A percentile compares a stretch with the other conserved stretches of the same genome.
phyloP scores from a whole-genome alignment of 2,797 vertebrate species.

The Lacerta viridis region DNA sequence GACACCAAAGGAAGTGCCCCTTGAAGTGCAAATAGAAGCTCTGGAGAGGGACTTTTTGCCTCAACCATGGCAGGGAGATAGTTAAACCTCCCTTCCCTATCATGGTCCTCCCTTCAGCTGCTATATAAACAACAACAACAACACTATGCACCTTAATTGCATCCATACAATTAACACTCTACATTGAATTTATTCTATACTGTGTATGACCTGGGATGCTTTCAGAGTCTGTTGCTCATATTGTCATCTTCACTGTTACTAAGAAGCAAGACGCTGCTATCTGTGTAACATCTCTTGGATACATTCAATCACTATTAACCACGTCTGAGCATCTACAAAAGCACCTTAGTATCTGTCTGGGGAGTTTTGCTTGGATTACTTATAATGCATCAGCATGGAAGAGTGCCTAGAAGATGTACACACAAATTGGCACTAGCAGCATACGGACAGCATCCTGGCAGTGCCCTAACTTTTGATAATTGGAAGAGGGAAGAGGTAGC shows the following conservation, averaged over 20 bases:
- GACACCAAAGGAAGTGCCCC: not conserved
- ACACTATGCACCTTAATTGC: not conserved
- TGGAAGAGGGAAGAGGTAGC: constrained; percentile 39
- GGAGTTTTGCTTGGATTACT: constrained; percentile 29
- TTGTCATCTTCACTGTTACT: not conserved
- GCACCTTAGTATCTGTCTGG: not conserved
- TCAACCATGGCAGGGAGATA: not conserved
- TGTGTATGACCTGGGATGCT: not conserved
- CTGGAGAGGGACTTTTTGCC: not conserved
- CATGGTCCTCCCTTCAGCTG: not conserved
- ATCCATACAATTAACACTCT: not conserved
- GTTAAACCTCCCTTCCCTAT: not conserved
- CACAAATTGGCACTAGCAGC: constrained; percentile 6
- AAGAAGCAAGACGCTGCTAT: not conserved
- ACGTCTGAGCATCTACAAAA: not conserved
- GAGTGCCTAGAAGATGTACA: not conserved
- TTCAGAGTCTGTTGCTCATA: not conserved
- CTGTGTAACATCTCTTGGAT: constrained; percentile 23
- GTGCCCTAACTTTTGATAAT: constrained; percentile 34
- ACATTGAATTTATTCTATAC: not conserved
- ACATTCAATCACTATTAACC: not conserved
- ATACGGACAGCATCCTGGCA: not conserved
- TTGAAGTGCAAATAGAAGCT: not conserved
- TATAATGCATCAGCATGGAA: constrained; percentile 29
- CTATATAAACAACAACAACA: not conserved